Base-by-base conservation (phyloP, 2,797 vertebrate genomes). In the Lutjanus campechanus region DNA sequence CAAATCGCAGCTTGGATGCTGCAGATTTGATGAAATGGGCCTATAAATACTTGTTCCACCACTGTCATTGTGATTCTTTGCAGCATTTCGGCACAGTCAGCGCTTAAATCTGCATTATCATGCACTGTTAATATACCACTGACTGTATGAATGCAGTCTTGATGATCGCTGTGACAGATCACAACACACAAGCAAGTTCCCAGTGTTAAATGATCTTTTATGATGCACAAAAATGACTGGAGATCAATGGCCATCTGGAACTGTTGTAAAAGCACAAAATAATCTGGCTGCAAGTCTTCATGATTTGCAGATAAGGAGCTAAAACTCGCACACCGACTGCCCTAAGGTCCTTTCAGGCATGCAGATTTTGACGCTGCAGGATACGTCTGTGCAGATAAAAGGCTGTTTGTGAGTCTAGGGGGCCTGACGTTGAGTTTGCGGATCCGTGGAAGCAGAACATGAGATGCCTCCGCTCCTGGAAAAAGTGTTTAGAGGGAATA, bases 401-500 rank as follows among this genome's bases (percentile, higher is more conserved):
- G 71, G 53, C 75, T 73, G 70, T 51, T 73, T 84, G 66, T 69
- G 76, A 87, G 70, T 83, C 20, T 40, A 47, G 50, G 54, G 66
- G 55, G 61, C 60, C 69, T 73, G 76, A 81, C 16, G 62, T 77
- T 25, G 69, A 74, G 74, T 86, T 85, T 78, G 80, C 25, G 9
- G 60, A 75, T 82, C 80, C 29, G 19, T 36, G 53, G 73, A 85
- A 74, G 83, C 76, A 66, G 79, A 92, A 87, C 81, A 86, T 81
- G 76, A 90, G 83, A 88, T 67, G 73, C 46, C 70, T 81, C 61
- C 70, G 53, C 76, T 85, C 19, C 56, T 77, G 69, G 76, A 86
- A 86, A 85, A 90, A 77, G 68, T 83, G 76, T 91, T 93, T 73
- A 85, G 82, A 86, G 65, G 79, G 87, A 89, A 93, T 86, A 87